Conservation (phyloP, 2,888 invertebrate species). For the Syritta pipiens region DNA sequence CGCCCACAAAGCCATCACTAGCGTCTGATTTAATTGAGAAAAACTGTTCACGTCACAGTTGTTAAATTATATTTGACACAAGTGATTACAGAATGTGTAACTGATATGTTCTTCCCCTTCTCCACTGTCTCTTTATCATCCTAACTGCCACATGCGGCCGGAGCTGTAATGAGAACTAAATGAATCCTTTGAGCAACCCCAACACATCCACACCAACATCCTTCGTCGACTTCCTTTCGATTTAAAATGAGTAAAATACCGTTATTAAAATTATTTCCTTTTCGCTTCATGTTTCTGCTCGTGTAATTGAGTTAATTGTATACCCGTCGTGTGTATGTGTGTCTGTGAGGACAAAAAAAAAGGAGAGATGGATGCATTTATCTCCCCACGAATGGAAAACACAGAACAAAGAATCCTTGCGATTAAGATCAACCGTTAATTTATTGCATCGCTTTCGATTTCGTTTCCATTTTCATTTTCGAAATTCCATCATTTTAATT, state of each 20-base stretch:
- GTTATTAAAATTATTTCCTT: conserved; percentile 29
- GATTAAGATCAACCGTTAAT: conserved; percentile 31
- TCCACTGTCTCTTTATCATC: neutral
- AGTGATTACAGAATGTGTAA: conserved; percentile 60
- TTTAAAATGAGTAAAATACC: conserved; percentile 1
- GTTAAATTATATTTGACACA: conserved; percentile 58
- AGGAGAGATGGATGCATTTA: neutral
- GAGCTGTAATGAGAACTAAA: neutral
- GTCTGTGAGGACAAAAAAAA: no score
- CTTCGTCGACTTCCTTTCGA: neutral
- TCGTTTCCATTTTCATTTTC: conserved; percentile 24
- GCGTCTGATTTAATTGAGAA: no score
- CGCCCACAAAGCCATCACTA: no score
- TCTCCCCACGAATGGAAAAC: neutral
- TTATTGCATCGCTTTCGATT: no score
- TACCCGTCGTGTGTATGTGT: neutral
- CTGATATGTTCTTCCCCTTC: conserved; percentile 36
- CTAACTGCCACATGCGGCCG: neutral
- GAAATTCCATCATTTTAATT: conserved; percentile 50
- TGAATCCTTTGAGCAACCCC: conserved; percentile 11
- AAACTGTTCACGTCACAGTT: conserved; percentile 52
- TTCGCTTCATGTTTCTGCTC: neutral
- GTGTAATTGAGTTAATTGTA: neutral
- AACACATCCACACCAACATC: neutral
- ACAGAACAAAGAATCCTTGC: no score